These are phyloP conservation scores for Iguana delicatissima DNA, from an alignment of 2,797 vertebrate species.

Conservation along the genomic window DNA sequence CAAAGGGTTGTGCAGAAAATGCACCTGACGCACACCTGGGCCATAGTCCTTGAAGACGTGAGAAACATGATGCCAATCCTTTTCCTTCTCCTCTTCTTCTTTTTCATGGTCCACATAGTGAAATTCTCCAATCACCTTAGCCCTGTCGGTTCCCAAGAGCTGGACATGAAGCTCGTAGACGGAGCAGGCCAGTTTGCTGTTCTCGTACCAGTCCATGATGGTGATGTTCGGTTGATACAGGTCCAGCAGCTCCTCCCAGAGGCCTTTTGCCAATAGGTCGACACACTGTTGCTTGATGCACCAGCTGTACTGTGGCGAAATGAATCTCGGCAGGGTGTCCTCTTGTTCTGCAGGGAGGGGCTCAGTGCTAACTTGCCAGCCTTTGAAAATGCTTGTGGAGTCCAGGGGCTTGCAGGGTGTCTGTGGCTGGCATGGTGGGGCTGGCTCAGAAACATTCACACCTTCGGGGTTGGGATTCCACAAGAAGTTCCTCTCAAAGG, in stretches of 20 bases:
- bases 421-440: constrained; percentile 60
- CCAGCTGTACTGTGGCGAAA: constrained; percentile 79
- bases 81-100: constrained; percentile 74
- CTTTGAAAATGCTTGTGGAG: constrained; percentile 33
- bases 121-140: constrained; percentile 81
- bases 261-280: constrained; percentile 85
- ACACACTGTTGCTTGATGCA: constrained; percentile 86
- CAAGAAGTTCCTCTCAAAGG: constrained; percentile 85
- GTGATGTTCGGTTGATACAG: constrained; percentile 84
- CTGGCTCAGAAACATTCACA: constrained; percentile 77
- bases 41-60: constrained; percentile 88
- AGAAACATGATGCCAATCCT: constrained; percentile 85
- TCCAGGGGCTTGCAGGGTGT: constrained; percentile 54
- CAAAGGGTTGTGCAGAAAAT: constrained; percentile 79
- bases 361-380: background rate
- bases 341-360: background rate
- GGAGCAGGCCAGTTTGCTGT: constrained; percentile 82
- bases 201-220: constrained; percentile 89
- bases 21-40: constrained; percentile 83
- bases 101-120: constrained; percentile 69
- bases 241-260: constrained; percentile 89
- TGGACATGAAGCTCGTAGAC: constrained; percentile 87
- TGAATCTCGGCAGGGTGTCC: fast-evolving
- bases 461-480: constrained; percentile 85
- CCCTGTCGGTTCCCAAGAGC: constrained; percentile 83